These are phyloP conservation scores for Meloe dianella DNA, from an alignment of 2,888 invertebrate species.

Conservation along the genomic window DNA sequence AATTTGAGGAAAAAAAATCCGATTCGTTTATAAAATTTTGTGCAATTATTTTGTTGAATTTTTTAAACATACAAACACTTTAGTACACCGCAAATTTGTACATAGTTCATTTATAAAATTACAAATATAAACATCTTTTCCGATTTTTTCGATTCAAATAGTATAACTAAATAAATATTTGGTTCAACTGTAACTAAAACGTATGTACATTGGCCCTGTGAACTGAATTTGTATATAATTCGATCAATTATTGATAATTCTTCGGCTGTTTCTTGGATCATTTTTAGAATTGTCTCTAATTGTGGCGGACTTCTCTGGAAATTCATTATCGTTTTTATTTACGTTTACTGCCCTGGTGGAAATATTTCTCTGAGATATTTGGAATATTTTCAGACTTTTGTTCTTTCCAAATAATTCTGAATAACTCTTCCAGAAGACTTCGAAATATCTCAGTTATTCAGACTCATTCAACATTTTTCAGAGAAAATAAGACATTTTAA, in stretches of 20 bases:
- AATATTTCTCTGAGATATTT: too few relatives aligned
- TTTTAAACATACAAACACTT: slow-evolving; percentile 66
- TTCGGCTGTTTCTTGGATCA: slow-evolving; percentile 61
- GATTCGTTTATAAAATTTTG: slow-evolving; percentile 23
- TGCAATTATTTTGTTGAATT: slow-evolving; percentile 48
- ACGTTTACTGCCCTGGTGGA: too few relatives aligned
- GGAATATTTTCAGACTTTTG: too few relatives aligned
- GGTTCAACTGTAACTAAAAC: slow-evolving; percentile 68
- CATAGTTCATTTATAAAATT: slow-evolving; percentile 68
- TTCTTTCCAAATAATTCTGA: too few relatives aligned
- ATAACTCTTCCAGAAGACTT: too few relatives aligned
- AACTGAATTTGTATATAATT: slow-evolving; percentile 62
- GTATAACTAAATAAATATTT: slow-evolving; percentile 67
- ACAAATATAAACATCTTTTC: slow-evolving; percentile 70
- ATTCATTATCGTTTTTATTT: too few relatives aligned
- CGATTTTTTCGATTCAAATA: slow-evolving; percentile 70
- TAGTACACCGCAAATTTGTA: slow-evolving; percentile 65
- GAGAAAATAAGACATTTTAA: too few relatives aligned
- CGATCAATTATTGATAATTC: slow-evolving; percentile 54
- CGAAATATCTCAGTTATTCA: too few relatives aligned
- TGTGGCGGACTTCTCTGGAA: slow-evolving; percentile 57
- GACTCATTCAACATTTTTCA: too few relatives aligned
- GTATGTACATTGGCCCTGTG: slow-evolving; percentile 66
- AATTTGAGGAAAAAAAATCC: too few relatives aligned
- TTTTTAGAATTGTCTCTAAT: slow-evolving; percentile 66